Evolutionary conservation across 1,140 invertebrate species (phyloP).

Genomic region (Eumaeus atala): DNA sequence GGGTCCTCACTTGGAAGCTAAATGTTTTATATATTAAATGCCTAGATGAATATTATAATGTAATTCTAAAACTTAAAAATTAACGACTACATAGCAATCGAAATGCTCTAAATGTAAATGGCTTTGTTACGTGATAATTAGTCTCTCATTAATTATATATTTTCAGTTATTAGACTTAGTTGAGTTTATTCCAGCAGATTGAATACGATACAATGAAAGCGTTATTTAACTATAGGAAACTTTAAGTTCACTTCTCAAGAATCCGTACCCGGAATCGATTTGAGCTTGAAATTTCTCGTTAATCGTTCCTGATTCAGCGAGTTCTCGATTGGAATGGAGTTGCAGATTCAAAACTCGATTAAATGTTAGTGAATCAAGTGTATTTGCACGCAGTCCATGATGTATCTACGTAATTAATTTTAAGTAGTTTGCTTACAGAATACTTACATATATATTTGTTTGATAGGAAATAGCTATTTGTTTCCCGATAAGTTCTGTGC

Average conservation of each 20-base stretch:
- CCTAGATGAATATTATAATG: no score
- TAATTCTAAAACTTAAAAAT: no score
- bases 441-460: no score
- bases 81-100: no score
- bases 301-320: slow-evolving; percentile 59
- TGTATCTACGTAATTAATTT: slow-evolving; percentile 11
- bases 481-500: no score
- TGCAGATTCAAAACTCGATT: slow-evolving; percentile 44
- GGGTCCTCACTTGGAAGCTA: no score
- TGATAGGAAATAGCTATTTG: no score
- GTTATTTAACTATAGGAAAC: slow-evolving; percentile 39
- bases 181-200: slow-evolving; percentile 23
- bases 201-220: slow-evolving; percentile 44
- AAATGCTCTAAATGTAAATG: no score
- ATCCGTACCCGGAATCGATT: slow-evolving; percentile 46
- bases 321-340: slow-evolving; percentile 47
- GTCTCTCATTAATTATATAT: neutral
- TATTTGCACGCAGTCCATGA: slow-evolving; percentile 20
- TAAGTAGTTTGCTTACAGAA: slow-evolving; percentile 6
- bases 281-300: slow-evolving; percentile 52
- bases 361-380: slow-evolving; percentile 42
- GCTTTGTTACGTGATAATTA: no score
- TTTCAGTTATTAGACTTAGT: slow-evolving; percentile 4
- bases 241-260: slow-evolving; percentile 37
- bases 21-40: no score